Conservation (phyloP, 1,140 invertebrate species). For the Branchinecta lynchi region DNA sequence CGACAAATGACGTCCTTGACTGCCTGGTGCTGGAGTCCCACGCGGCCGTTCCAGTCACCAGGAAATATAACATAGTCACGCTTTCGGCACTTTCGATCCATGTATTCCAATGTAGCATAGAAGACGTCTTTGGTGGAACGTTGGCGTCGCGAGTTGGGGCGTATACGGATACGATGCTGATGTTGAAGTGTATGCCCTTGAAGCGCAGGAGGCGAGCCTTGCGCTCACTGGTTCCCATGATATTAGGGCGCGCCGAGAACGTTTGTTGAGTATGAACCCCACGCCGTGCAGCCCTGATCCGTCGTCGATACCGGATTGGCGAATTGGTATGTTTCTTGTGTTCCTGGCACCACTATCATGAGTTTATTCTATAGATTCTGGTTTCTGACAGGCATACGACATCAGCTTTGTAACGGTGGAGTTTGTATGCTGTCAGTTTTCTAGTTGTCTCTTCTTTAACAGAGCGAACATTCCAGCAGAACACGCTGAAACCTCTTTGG, state of each 20-base stretch:
- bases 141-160: no score
- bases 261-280: background rate
- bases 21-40: no score
- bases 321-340: background rate
- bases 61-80: no score
- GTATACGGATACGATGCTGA: no score
- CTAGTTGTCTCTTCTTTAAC: background rate
- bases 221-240: background rate
- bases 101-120: no score
- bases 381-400: background rate
- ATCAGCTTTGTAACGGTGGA: background rate
- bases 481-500: no score
- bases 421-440: background rate
- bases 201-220: background rate
- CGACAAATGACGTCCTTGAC: no score
- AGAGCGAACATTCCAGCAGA: background rate
- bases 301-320: no score
- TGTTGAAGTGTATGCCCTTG: no score
- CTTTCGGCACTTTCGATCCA: no score
- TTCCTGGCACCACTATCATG: background rate
- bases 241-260: background rate
- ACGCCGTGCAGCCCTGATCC: background rate
- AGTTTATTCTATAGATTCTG: background rate
- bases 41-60: no score
- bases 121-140: no score